Conservation (phyloP, 2,113 vertebrate species). For the Bufo gargarizans region DNA sequence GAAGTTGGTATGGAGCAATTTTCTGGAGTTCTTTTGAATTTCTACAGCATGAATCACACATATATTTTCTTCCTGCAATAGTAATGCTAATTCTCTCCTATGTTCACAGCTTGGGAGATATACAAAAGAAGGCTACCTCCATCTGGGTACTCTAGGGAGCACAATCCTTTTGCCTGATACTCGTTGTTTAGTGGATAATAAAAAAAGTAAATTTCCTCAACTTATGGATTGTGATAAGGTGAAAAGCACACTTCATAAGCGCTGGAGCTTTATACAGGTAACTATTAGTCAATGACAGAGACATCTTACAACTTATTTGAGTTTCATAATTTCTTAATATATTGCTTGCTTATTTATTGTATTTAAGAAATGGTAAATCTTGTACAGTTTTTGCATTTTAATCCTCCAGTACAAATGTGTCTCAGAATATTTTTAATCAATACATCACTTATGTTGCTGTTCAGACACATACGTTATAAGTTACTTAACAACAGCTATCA, state of each 20-base stretch:
- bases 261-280: conserved; percentile 94
- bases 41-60: too few species aligned
- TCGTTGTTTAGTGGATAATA: conserved; percentile 89
- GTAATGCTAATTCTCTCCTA: not conserved
- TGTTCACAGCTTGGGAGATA: conserved; percentile 85
- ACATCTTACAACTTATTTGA: not conserved
- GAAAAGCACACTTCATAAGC: conserved; percentile 84
- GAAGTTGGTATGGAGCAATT: too few species aligned
- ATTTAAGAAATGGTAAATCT: not conserved
- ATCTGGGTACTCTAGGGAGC: conserved; percentile 90
- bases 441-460: not conserved
- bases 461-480: not conserved
- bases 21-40: too few species aligned
- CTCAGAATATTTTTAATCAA: too few species aligned
- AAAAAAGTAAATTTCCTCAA: conserved; percentile 83
- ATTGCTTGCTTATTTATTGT: not conserved
- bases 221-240: conserved; percentile 92
- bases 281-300: conserved; percentile 19
- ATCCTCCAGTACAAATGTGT: not conserved
- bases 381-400: not conserved
- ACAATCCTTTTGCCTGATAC: conserved; percentile 87
- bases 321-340: not conserved
- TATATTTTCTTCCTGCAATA: not conserved
- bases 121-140: conserved; percentile 90
- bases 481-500: not conserved